These are phyloP conservation scores for Oncorhynchus tshawytscha DNA, from an alignment of 2,113 vertebrate species.

Conservation along the genomic window DNA sequence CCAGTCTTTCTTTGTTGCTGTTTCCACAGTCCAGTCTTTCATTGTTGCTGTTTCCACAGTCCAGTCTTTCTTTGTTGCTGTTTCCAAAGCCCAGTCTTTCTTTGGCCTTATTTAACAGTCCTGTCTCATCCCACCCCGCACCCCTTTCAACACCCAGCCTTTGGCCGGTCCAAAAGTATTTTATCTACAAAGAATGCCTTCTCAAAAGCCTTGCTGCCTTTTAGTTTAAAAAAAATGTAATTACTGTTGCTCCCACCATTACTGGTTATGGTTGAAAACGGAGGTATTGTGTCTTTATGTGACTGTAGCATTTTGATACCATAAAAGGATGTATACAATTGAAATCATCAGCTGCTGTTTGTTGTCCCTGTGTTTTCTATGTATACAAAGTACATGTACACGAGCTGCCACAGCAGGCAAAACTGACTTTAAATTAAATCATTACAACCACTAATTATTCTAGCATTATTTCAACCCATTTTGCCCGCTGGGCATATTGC, in stretches of 20 bases:
- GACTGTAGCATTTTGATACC: not conserved
- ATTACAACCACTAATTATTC: too few relatives aligned
- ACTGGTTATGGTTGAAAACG: not conserved
- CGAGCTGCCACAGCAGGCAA: too few relatives aligned
- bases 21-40: too few relatives aligned
- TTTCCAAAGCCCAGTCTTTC: not conserved
- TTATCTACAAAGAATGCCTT: not conserved
- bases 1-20: too few relatives aligned
- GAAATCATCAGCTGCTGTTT: not conserved
- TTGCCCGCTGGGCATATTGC: too few relatives aligned
- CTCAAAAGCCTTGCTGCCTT: too few relatives aligned
- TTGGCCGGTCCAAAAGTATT: not conserved
- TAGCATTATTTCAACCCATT: too few relatives aligned
- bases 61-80: too few relatives aligned
- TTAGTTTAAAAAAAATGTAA: not conserved
- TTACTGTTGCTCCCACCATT: not conserved
- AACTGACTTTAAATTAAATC: too few relatives aligned
- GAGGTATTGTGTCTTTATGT: not conserved
- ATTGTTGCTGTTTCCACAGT: too few relatives aligned
- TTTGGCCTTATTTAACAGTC: not conserved
- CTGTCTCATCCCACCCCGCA: not conserved
- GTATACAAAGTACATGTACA: not conserved
- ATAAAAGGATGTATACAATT: not conserved
- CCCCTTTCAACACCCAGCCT: not conserved
- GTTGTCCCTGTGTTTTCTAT: constrained; percentile 13